Evolutionary conservation across 2,888 invertebrate species (phyloP).

Genomic region (Ennomos erosarius): DNA sequence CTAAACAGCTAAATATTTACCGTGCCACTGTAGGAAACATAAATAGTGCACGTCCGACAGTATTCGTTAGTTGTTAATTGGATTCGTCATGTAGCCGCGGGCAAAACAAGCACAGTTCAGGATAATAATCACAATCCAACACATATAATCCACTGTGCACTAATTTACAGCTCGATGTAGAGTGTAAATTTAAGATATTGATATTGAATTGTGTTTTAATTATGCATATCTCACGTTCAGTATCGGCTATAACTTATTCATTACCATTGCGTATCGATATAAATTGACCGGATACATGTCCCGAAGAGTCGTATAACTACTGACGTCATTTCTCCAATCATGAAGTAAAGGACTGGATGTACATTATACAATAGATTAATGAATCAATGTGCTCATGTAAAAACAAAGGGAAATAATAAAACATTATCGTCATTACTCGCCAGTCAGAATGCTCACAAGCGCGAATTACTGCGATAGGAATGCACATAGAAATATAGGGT

Average conservation of each 20-base stretch:
- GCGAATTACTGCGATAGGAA: constrained; percentile 61
- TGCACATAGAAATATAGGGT: constrained; percentile 62
- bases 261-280: no score
- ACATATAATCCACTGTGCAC: constrained; percentile 4
- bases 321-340: no score
- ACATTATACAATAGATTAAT: no score
- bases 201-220: no score
- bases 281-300: no score
- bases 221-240: no score
- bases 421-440: constrained; percentile 1
- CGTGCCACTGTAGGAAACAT: constrained; percentile 78
- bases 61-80: constrained; percentile 78
- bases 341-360: no score
- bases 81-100: constrained; percentile 72
- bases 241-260: no score
- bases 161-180: not conserved
- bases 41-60: constrained; percentile 76
- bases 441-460: constrained; percentile 46
- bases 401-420: constrained; percentile 1
- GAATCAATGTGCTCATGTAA: not conserved
- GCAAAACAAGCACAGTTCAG: constrained; percentile 34
- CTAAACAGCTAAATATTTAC: constrained; percentile 75
- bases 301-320: no score
- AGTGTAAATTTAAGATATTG: not conserved
- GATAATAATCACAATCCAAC: constrained; percentile 8